phyloP scores from a whole-genome alignment of 2,888 invertebrate genomes.

The Sarcophaga carnaria region DNA sequence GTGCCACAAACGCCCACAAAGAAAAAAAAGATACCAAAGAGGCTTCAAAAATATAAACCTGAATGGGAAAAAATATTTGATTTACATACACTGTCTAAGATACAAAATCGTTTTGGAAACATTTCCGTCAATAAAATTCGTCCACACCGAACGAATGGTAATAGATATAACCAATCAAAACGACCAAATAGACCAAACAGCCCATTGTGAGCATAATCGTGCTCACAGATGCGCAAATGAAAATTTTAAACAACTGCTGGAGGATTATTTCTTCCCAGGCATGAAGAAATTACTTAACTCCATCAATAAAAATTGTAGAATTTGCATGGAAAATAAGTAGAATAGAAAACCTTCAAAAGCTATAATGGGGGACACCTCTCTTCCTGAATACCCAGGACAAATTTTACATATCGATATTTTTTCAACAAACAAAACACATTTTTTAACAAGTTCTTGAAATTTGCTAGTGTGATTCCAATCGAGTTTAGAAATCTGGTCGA shows the following conservation, averaged over 20 bases:
- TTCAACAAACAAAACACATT: constrained; percentile 50
- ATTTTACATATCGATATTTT: constrained; percentile 49
- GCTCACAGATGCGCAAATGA: constrained; percentile 22
- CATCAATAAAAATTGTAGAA: constrained; percentile 47
- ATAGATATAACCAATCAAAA: background rate
- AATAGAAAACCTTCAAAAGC: constrained; percentile 52
- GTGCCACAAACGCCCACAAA: too few relatives aligned
- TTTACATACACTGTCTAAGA: background rate
- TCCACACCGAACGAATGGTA: background rate
- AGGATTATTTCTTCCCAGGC: constrained; percentile 44
- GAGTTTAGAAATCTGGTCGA: constrained; percentile 37
- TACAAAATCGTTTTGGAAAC: constrained; percentile 37
- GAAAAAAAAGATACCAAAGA: too few relatives aligned
- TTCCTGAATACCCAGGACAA: constrained; percentile 37
- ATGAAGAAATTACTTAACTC: constrained; percentile 39
- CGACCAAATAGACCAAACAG: too few relatives aligned
- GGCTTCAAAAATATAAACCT: too few relatives aligned
- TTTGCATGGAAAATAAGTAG: constrained; percentile 58
- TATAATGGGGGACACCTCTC: constrained; percentile 34
- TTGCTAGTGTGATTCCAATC: constrained; percentile 40
- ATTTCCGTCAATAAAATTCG: background rate
- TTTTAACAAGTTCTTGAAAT: constrained; percentile 59
- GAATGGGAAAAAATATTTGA: too few relatives aligned
- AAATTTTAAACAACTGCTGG: constrained; percentile 29
- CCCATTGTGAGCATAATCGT: background rate